Conservation (phyloP, 1,140 invertebrate species). For the Diploscapter pachys region DNA sequence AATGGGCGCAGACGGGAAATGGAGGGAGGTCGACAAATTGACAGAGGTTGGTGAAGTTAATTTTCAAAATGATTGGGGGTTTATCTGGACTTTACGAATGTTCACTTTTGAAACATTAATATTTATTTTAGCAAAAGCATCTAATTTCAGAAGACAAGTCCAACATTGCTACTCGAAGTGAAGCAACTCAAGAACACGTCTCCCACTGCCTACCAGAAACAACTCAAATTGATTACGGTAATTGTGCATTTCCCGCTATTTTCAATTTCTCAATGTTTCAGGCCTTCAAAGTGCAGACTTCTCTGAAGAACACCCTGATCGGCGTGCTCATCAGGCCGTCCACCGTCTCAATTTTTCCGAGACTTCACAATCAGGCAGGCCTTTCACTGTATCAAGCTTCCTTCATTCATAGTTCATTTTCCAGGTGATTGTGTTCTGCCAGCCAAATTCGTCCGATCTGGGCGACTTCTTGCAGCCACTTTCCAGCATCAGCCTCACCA, state of each 20-base stretch:
- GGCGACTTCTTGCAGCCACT: constrained; percentile 30
- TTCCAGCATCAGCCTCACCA: constrained; percentile 4
- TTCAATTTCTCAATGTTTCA: neutral
- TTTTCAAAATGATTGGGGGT: neutral
- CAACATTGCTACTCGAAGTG: no score
- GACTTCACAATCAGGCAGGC: neutral
- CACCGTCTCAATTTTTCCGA: neutral
- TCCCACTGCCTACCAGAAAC: neutral
- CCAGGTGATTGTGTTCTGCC: constrained; percentile 35
- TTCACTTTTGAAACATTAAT: neutral
- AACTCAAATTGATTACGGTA: neutral
- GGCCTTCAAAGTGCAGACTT: constrained; percentile 16
- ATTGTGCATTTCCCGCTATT: neutral
- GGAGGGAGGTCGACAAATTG: neutral
- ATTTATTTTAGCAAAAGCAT: neutral
- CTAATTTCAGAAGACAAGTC: neutral
- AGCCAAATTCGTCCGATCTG: constrained; percentile 37
- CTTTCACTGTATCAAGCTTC: neutral
- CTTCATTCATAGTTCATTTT: constrained; percentile 10
- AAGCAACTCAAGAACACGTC: neutral
- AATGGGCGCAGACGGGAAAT: neutral
- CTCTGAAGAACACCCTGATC: constrained; percentile 13
- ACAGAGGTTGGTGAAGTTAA: neutral
- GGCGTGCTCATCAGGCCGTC: constrained; percentile 4
- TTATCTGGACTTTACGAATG: neutral